A percentile compares a stretch with the other conserved stretches of the same genome.
These are phyloP conservation scores for Cistogaster globosa DNA, from an alignment of 2,888 invertebrate genomes.

Conservation along the genomic window DNA sequence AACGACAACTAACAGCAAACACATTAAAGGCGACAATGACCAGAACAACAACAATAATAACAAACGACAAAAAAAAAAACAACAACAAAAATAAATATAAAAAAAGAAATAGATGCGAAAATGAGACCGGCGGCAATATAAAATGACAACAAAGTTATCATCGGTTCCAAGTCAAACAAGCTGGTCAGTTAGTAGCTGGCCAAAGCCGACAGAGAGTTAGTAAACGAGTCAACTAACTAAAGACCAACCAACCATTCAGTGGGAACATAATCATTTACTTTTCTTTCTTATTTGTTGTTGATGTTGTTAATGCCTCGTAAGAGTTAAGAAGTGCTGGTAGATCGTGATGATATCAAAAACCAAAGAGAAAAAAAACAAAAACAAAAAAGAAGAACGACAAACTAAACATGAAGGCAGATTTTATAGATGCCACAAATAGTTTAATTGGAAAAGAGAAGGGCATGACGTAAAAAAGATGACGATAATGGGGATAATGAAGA, in stretches of 20 bases:
- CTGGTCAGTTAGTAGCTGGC: slow-evolving; percentile 28
- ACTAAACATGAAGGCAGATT: slow-evolving; percentile 61
- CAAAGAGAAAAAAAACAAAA: not conserved
- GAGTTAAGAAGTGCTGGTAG: slow-evolving; percentile 53
- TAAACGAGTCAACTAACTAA: slow-evolving; percentile 19
- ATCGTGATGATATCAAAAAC: slow-evolving; percentile 30
- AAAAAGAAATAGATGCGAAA: slow-evolving; percentile 19
- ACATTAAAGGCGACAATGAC: slow-evolving; percentile 69
- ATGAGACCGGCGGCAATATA: slow-evolving; percentile 71
- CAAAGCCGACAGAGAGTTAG: slow-evolving; percentile 20
- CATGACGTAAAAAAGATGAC: slow-evolving; percentile 21
- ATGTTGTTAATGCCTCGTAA: slow-evolving; percentile 44
- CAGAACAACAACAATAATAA: slow-evolving; percentile 54
- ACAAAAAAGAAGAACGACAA: not conserved
- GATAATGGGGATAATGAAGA: slow-evolving; percentile 37
- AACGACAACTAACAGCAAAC: slow-evolving; percentile 49
- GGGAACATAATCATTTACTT: slow-evolving; percentile 52
- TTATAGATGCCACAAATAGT: slow-evolving; percentile 73
- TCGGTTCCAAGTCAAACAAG: slow-evolving; percentile 56
- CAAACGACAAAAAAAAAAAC: slow-evolving; percentile 15
- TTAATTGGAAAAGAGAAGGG: slow-evolving; percentile 68
- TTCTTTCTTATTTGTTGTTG: slow-evolving; percentile 10
- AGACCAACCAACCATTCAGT: slow-evolving; percentile 36
- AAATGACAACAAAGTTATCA: slow-evolving; percentile 73
- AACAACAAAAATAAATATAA: slow-evolving; percentile 18